These are phyloP conservation scores for Thamnophis elegans DNA, from an alignment of 2,797 vertebrate genomes.

Conservation along the genomic window DNA sequence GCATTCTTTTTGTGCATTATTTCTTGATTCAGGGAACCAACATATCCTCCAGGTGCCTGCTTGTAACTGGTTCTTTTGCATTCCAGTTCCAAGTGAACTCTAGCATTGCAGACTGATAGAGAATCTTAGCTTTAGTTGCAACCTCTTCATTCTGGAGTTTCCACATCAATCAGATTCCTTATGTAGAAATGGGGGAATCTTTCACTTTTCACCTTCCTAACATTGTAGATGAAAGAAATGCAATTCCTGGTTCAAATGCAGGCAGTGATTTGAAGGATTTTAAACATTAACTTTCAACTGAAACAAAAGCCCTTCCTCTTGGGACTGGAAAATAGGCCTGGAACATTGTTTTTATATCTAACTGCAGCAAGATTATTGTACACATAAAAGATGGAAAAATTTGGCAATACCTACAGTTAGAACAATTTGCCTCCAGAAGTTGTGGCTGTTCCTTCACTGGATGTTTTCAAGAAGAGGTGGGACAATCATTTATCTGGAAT, in stretches of 20 bases:
- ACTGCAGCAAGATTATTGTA: neutral
- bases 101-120: neutral
- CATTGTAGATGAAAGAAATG: neutral
- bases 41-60: neutral
- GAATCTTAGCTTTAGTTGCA: neutral
- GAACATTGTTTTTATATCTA: neutral
- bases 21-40: neutral
- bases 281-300: neutral
- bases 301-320: neutral
- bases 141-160: conserved; percentile 5
- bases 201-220: neutral
- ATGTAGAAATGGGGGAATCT: neutral
- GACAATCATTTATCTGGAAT: neutral
- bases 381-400: neutral
- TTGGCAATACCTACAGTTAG: neutral
- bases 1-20: neutral
- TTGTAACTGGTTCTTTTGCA: conserved; percentile 19
- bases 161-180: neutral
- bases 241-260: neutral
- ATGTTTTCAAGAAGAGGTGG: neutral
- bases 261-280: neutral
- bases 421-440: neutral
- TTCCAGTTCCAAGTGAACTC: conserved; percentile 10
- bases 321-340: neutral
- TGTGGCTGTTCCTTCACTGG: neutral